Base-by-base conservation (phyloP, 2,888 invertebrate genomes). In the Smittia aterrima region DNA sequence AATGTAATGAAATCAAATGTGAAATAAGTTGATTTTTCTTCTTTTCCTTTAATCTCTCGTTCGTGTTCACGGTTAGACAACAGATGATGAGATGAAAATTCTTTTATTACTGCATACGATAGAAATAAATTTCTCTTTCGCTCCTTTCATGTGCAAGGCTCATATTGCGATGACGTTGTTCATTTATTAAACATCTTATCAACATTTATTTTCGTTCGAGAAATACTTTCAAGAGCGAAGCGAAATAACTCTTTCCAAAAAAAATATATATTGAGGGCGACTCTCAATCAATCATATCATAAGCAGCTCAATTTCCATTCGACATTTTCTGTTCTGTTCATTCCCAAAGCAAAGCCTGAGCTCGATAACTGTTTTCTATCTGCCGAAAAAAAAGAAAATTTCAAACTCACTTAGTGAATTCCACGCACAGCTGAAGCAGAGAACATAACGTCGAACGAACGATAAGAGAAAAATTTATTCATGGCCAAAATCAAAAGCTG, bases 201-300 rank as follows among this genome's bases (percentile, higher is more conserved):
- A 38, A 38, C 4, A 38, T 38, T 38, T 38, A 7, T 9, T 38
- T 38, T 38, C 38, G 4, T 38, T 38, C 38, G 38, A 7, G 6
- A 58, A 58, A 18, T 58, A 22, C 18, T 7, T 58, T 58, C 22
- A 58, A 7, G 22, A 58, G 58, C 22, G n/a, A 6, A 18, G 22
- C 22, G 58, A 58, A 58, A 58, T 22, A 58, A 58, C 58, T 58
- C 58, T 58, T 58, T 58, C n/a, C 20, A 22, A 58, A 58, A 13
- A 2, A 58, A 47, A n/a, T 11, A 58, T 4, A 70, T 24, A 70
- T 25, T 27, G 27, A 54, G 24, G 6, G 20, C 24, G 70, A 53
- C 62, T 72, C 72, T 72, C 72, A 72, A 72, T 72, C 72, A 72
- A 72, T 72, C 72, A 70, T 70, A 70, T 70, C 70, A 72, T 72